phyloP scores from a whole-genome alignment of 2,888 invertebrate genomes.

The Psococerastis gibbosa region DNA sequence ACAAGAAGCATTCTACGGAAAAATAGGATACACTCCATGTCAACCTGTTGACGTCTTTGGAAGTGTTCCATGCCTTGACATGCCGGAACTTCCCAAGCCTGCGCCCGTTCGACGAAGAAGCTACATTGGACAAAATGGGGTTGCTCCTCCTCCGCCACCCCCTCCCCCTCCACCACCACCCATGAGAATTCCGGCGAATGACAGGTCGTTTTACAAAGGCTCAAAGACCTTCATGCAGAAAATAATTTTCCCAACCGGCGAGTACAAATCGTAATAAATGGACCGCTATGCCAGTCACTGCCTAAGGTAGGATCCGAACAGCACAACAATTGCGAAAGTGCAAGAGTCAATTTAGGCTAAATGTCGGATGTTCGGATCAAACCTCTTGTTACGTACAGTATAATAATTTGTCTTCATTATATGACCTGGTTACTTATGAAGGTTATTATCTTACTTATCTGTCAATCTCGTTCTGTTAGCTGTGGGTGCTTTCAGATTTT shows the following conservation, averaged over 20 bases:
- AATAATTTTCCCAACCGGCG: background rate
- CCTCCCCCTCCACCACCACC: slow-evolving; percentile 13
- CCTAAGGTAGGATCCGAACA: no score
- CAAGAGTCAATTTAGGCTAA: no score
- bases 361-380: no score
- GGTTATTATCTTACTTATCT: no score
- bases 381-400: no score
- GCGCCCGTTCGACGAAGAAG: background rate
- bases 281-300: no score
- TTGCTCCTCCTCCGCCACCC: slow-evolving; percentile 8
- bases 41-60: background rate
- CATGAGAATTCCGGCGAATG: background rate
- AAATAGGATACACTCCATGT: background rate
- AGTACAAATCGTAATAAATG: background rate
- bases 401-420: no score
- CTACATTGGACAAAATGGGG: slow-evolving; percentile 9
- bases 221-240: background rate
- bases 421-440: no score
- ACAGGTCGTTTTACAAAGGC: background rate
- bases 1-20: slow-evolving; percentile 6
- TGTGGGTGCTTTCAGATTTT: no score
- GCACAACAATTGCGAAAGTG: no score
- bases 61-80: background rate
- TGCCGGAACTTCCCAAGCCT: background rate
- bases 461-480: no score